Conservation (phyloP, 2,797 vertebrate genomes). For the Menidia menidia region DNA sequence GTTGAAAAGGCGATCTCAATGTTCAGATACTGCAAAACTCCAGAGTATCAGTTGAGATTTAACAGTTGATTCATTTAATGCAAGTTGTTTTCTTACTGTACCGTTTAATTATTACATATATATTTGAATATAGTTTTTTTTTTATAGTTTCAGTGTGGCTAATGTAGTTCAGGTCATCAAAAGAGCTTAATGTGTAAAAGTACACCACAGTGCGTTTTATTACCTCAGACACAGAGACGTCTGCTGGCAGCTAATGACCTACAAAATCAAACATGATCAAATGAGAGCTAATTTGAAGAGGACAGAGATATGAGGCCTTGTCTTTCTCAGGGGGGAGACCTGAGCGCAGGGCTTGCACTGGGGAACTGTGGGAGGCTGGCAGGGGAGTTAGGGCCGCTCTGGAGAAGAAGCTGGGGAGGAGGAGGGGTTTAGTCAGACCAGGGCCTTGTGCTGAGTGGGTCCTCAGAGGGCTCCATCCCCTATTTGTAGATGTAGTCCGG, state of each 20-base stretch:
- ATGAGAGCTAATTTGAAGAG: slow-evolving; percentile 55
- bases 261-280: slow-evolving; percentile 58
- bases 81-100: slow-evolving; percentile 27
- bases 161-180: slow-evolving; percentile 30
- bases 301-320: slow-evolving; percentile 40
- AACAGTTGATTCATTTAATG: not conserved
- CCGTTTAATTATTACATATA: slow-evolving; percentile 33
- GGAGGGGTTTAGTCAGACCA: slow-evolving; percentile 55
- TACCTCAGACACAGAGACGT: slow-evolving; percentile 17
- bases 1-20: slow-evolving; percentile 2
- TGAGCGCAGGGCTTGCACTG: slow-evolving; percentile 33
- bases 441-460: slow-evolving; percentile 64
- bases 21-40: slow-evolving; percentile 8
- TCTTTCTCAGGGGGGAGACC: slow-evolving; percentile 51
- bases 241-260: slow-evolving; percentile 53
- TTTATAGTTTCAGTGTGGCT: not conserved
- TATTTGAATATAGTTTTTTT: not conserved
- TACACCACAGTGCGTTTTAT: not conserved
- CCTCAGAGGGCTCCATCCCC: slow-evolving; percentile 66
- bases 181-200: slow-evolving; percentile 16
- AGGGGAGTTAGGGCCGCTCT: slow-evolving; percentile 43
- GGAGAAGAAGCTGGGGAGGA: slow-evolving; percentile 44
- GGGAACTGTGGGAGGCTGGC: slow-evolving; percentile 37
- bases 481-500: slow-evolving; percentile 67
- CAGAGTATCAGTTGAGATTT: not conserved